Base-by-base conservation (phyloP, 1,140 invertebrate species). In the Wiebesia pumilae region DNA sequence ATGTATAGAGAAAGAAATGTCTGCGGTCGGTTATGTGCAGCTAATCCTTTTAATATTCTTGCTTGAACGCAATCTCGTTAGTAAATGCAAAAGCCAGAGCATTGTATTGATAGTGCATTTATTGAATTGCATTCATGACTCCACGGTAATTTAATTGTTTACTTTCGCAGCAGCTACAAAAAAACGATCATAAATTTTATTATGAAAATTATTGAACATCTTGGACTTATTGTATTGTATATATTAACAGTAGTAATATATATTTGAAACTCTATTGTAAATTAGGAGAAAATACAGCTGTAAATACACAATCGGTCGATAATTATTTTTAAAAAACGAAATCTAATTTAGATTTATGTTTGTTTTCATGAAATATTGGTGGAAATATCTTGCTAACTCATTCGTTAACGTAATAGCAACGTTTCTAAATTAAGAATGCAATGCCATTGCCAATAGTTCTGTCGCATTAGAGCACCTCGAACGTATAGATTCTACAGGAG, bases 371-470 rank as follows among this genome's bases (percentile, higher is more conserved):
- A 75, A 75, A 21, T 75, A 75, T 75, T 43, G 71, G 71, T 75
- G 71, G 43, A 75, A 75, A 75, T 75, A 75, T 75, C 71, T 75
- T n/a, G 71, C 43, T 75, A 75, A 75, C 71, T 75, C 71, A 75
- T 75, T 75, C 71, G 71, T 75, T 75, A 75, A 75, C 71, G 71
- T 75, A 75, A 75, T 75, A 43, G 71, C 38, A 43, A 71, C 69
- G 77, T 24, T 75, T 86, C 84, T 81, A 86, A 86, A 81, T 86
- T 77, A 33, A 78, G 69, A 75, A 78, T 69, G 84, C 84, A 86
- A 86, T 81, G 79, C 84, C 79, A 86, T 81, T 86, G 84, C 84
- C 84, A 86, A 81, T 86, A 86, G 38, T 47, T 19, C 65, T 43
- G 77, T 79, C 51, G 47, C 51, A 79, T 79, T 79, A 21, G 65